These are phyloP conservation scores for Drosophila bocqueti DNA, from an alignment of 1,140 invertebrate species.

Conservation along the genomic window DNA sequence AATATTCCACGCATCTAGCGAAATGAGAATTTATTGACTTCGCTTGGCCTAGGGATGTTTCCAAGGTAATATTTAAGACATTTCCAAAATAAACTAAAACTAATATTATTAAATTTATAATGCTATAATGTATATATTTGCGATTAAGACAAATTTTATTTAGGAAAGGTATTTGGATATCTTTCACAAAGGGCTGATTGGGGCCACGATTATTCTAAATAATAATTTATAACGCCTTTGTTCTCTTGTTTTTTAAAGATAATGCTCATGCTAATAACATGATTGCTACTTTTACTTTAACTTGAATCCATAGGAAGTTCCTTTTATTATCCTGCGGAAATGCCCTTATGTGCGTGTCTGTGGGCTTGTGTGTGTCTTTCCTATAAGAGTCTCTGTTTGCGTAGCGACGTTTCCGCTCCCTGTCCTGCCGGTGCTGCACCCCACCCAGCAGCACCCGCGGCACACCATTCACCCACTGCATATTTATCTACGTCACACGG, in stretches of 20 bases:
- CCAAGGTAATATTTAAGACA: background rate
- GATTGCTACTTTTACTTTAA: background rate
- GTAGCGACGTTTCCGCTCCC: constrained; percentile 35
- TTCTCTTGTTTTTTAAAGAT: background rate
- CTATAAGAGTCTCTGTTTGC: constrained; percentile 61
- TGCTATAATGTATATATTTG: background rate
- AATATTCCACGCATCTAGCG: constrained; percentile 62
- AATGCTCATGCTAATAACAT: background rate
- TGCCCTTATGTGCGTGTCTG: constrained; percentile 8
- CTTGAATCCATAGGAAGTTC: background rate
- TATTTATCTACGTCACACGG: constrained; percentile 62
- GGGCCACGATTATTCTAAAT: background rate
- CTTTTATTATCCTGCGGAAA: constrained; percentile 6
- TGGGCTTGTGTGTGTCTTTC: constrained; percentile 28
- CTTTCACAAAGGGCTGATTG: background rate
- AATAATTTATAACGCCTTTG: no score
- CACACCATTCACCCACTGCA: constrained; percentile 24
- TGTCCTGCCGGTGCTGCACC: constrained; percentile 25
- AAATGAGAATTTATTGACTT: constrained; percentile 83
- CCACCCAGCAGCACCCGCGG: background rate
- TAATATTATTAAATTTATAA: background rate
- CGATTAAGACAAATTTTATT: background rate
- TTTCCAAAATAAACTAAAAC: background rate
- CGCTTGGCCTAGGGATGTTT: constrained; percentile 23
- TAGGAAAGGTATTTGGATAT: no score